phyloP scores from a whole-genome alignment of 2,888 invertebrate genomes.

The Phortica magna region DNA sequence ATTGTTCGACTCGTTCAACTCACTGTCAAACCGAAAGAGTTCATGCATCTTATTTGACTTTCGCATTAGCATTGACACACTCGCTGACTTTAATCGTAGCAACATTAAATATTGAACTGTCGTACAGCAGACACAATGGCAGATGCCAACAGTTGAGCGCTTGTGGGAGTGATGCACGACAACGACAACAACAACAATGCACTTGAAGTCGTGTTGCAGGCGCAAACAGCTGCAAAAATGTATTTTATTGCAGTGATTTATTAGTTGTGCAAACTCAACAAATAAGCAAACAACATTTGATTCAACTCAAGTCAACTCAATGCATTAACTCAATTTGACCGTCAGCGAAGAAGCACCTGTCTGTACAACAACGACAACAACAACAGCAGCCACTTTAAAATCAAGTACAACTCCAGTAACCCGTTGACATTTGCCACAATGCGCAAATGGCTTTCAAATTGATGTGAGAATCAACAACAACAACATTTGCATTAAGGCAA shows the following conservation, averaged over 20 bases:
- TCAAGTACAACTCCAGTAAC: conserved; percentile 19
- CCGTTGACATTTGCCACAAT: conserved; percentile 29
- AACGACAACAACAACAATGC: neutral
- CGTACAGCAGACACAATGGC: neutral
- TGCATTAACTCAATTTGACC: neutral
- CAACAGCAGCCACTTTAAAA: neutral
- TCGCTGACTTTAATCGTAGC: conserved; percentile 67
- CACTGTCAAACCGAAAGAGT: neutral
- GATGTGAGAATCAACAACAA: neutral
- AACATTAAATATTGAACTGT: conserved; percentile 11
- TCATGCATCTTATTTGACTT: conserved; percentile 54
- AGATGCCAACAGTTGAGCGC: neutral
- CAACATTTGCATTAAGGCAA: neutral
- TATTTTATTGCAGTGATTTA: conserved; percentile 32
- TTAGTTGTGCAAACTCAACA: conserved; percentile 7
- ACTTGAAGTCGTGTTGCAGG: neutral
- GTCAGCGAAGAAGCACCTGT: conserved; percentile 28
- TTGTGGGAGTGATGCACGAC: neutral
- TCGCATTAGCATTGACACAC: conserved; percentile 64
- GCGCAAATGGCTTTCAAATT: conserved; percentile 21
- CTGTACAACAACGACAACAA: conserved; percentile 37
- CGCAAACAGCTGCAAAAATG: neutral
- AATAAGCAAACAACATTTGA: conserved; percentile 4
- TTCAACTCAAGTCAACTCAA: neutral
- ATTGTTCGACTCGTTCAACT: neutral